Percentiles rank a stretch among this genome's conserved stretches.
phyloP scores from a whole-genome alignment of 2,797 vertebrate genomes.

The Coracias cyanogaster region DNA sequence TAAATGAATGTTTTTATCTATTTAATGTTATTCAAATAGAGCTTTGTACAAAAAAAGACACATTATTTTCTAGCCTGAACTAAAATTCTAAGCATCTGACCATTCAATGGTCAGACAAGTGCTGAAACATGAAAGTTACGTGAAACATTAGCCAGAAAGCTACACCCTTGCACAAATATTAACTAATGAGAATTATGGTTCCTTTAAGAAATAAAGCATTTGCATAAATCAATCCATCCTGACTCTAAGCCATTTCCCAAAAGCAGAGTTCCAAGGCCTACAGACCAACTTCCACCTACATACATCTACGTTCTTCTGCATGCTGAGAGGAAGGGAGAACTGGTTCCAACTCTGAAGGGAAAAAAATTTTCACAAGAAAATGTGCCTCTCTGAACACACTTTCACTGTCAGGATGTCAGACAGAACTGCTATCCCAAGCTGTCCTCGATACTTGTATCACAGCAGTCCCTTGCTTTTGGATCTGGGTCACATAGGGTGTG shows the following conservation, averaged over 20 bases:
- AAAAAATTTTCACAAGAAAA: neutral
- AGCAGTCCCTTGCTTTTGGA: neutral
- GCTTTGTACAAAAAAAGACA: neutral
- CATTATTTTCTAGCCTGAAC: neutral
- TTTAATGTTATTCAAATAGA: neutral
- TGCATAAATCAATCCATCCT: neutral
- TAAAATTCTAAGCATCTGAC: neutral
- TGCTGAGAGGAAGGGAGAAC: neutral
- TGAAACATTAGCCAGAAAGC: neutral
- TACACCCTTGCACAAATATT: neutral
- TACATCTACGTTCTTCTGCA: neutral
- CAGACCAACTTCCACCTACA: neutral
- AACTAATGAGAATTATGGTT: neutral
- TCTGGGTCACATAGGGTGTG: accelerated
- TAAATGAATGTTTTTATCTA: neutral
- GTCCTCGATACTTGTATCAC: neutral
- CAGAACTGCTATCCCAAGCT: neutral
- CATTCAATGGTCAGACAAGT: neutral
- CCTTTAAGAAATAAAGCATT: neutral
- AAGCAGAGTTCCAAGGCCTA: neutral
- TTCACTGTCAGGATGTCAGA: neutral
- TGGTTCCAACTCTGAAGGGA: neutral
- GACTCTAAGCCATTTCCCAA: neutral
- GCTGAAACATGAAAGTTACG: neutral
- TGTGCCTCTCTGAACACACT: neutral